These are phyloP conservation scores for Bombyx mandarina DNA, from an alignment of 1,140 invertebrate genomes.

Conservation along the genomic window DNA sequence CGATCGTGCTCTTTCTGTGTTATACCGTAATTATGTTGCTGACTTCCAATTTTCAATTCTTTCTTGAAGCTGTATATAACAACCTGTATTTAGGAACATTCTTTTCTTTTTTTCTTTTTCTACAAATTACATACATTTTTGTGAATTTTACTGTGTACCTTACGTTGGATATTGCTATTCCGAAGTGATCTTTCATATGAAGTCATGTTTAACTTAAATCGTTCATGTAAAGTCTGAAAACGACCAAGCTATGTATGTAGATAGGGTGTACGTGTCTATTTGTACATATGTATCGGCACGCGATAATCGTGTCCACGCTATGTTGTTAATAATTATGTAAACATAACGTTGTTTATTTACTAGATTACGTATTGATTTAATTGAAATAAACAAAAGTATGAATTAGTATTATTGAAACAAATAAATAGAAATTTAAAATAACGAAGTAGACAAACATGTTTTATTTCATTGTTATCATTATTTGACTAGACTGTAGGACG, in stretches of 20 bases:
- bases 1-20: slow-evolving; percentile 1
- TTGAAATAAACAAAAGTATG: slow-evolving; percentile 32
- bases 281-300: slow-evolving; percentile 44
- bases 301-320: slow-evolving; percentile 30
- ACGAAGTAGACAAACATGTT: too few relatives aligned
- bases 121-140: not conserved
- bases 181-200: slow-evolving; percentile 8
- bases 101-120: not conserved
- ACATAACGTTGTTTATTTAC: slow-evolving; percentile 56
- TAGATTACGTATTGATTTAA: slow-evolving; percentile 39
- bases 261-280: slow-evolving; percentile 26
- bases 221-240: slow-evolving; percentile 46
- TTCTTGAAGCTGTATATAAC: not conserved
- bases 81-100: not conserved
- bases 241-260: slow-evolving; percentile 55
- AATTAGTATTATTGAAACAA: too few relatives aligned
- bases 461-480: too few relatives aligned
- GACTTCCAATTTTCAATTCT: slow-evolving; percentile 8
- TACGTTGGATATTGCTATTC: slow-evolving; percentile 27
- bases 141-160: not conserved
- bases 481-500: too few relatives aligned
- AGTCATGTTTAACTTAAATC: slow-evolving; percentile 10
- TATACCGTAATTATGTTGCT: slow-evolving; percentile 21
- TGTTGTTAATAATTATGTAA: slow-evolving; percentile 46
- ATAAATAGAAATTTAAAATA: too few relatives aligned